Evolutionary conservation across 2,113 vertebrate genomes (phyloP), one percentile per base, ranked within the genome.

Genomic region (Craseonycteris thonglongyai): DNA sequence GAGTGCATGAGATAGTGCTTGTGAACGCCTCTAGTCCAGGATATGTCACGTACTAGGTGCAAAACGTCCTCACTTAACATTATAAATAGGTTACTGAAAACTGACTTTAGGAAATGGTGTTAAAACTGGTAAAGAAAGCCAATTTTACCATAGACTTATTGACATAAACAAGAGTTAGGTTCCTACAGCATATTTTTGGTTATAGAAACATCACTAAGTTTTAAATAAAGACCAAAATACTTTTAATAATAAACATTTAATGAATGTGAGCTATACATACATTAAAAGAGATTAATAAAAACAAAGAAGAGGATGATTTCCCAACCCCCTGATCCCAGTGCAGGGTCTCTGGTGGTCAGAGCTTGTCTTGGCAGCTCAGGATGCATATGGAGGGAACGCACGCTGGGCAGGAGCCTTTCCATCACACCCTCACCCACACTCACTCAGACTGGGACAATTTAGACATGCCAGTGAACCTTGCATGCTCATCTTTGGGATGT

Each of bases 21-120:
- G 5, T 9, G 6, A 35, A 35, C 0, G 1, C 11, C 10, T 65
- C 87, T 54, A 6, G 38, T 15, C n/a, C 9, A 56, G 61, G 42
- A 11, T 42, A 16, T 5, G 18, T 19, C 15, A 35, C 58, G 30
- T 26, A 42, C 19, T 1, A 91, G 47, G 56, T 56, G 28, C 35
- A 22, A 18, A 13, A 61, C 59, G 78, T 45, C 54, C 35, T 79
- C 54, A 81, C 59, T 61, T 42, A 61, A 61, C 40, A 30, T 61
- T 7, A 16, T 59, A 9, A 38, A 21, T 42, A 61, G 54, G 10
- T 61, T 81, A 42, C 33, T 81, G 35, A 33, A 61, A 81, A 28
- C 33, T 8, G 9, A 61, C 58, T 80, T 61, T 61, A 61, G 78
- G 6, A 81, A 81, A 33, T 59, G 38, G 40, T 26, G 30, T 61